A percentile compares a stretch with the other conserved stretches of the same genome.
Evolutionary conservation across 2,888 invertebrate genomes (phyloP).

Genomic region (Diarsia rubi): DNA sequence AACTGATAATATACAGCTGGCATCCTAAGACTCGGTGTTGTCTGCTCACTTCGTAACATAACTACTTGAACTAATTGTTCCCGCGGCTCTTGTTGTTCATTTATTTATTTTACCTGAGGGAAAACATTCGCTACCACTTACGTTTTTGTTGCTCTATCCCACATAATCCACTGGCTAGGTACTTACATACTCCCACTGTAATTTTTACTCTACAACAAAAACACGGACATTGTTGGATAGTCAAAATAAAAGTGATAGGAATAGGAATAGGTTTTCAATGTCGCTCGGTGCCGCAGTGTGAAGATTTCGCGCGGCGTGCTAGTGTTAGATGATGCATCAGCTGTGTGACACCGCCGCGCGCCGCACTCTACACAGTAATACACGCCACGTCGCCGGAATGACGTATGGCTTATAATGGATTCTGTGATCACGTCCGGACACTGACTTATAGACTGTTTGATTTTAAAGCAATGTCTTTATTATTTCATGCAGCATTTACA

Average conservation of each 20-base stretch:
- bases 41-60: not conserved
- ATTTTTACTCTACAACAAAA: not conserved
- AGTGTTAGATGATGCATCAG: slow-evolving; percentile 26
- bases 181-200: not conserved
- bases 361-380: not conserved
- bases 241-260: not conserved
- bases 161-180: not conserved
- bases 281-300: not conserved
- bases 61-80: not conserved
- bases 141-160: not conserved
- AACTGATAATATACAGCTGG: slow-evolving; percentile 12
- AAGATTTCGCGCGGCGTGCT: not conserved
- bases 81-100: not conserved
- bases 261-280: not conserved
- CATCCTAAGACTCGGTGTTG: not conserved
- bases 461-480: not conserved
- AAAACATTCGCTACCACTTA: not conserved
- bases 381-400: slow-evolving; percentile 17
- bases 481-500: not conserved
- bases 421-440: slow-evolving; percentile 14
- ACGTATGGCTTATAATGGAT: slow-evolving; percentile 24
- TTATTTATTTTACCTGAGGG: not conserved
- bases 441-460: not conserved
- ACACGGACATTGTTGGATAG: not conserved
- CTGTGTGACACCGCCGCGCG: not conserved